Conservation (phyloP, 2,113 vertebrate species). For the Sinosuthora webbiana region DNA sequence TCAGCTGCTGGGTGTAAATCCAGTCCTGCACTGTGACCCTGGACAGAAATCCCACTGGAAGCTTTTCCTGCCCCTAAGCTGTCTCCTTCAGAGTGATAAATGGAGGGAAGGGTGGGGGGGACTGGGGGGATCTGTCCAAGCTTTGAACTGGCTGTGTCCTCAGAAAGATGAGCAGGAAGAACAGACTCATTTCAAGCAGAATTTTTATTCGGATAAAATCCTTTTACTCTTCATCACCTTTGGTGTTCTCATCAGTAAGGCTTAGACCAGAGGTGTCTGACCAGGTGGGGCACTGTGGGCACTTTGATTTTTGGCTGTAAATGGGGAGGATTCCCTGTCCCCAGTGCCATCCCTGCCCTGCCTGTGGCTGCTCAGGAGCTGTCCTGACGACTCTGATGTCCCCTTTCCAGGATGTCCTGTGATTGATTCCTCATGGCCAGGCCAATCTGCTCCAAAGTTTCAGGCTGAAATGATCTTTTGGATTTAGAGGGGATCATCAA, state of each 20-base stretch:
- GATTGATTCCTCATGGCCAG: conserved; percentile 76
- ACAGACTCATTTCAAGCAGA: conserved; percentile 30
- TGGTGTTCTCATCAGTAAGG: not conserved
- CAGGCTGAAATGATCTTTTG: not conserved
- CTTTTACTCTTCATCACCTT: conserved; percentile 34
- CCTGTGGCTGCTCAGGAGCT: conserved; percentile 41
- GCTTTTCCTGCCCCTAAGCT: conserved; percentile 60
- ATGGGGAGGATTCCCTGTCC: conserved; percentile 8
- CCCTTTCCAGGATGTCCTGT: conserved; percentile 66
- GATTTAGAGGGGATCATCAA: not conserved
- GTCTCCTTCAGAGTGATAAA: conserved; percentile 75
- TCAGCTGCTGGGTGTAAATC: conserved; percentile 15
- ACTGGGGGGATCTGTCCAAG: conserved; percentile 44
- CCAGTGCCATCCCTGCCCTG: conserved; percentile 36
- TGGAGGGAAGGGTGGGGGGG: conserved; percentile 21
- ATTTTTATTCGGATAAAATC: conserved; percentile 24
- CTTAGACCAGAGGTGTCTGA: not conserved
- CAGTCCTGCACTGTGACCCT: conserved; percentile 62
- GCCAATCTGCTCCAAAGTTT: conserved; percentile 46
- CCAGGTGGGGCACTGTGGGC: not conserved
- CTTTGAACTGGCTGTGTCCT: conserved; percentile 57
- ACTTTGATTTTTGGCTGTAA: not conserved
- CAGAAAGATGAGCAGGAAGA: conserved; percentile 33
- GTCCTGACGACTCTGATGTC: conserved; percentile 65
- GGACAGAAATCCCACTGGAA: conserved; percentile 78